Conservation (phyloP, 2,113 vertebrate species). For the Taurulus bubalis region DNA sequence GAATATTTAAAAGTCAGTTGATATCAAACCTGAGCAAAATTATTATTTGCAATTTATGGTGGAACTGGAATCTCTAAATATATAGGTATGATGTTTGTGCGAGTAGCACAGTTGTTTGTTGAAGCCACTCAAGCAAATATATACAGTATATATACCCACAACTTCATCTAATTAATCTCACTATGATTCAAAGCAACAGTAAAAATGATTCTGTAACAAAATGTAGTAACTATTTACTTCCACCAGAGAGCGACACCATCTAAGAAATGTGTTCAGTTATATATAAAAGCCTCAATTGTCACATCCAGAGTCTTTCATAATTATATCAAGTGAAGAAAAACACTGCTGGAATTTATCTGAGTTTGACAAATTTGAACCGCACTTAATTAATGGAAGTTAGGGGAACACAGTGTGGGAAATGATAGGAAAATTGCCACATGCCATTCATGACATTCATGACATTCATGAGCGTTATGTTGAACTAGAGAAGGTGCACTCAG, state of each 20-base stretch:
- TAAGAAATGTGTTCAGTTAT: background rate
- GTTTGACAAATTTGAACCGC: background rate
- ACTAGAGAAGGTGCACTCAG: background rate
- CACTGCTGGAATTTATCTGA: background rate
- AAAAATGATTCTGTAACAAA: background rate
- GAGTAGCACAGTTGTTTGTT: background rate
- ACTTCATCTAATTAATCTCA: background rate
- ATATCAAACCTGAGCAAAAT: background rate
- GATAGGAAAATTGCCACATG: background rate
- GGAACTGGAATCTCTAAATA: background rate
- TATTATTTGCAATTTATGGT: background rate
- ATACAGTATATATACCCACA: background rate
- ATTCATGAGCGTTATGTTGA: background rate
- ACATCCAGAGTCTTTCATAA: background rate
- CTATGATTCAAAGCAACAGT: background rate
- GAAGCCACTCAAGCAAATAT: too few relatives aligned
- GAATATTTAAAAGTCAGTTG: background rate
- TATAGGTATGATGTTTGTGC: background rate
- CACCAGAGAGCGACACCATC: conserved; percentile 47
- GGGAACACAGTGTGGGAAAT: background rate
- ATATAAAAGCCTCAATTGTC: background rate
- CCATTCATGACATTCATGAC: too few relatives aligned
- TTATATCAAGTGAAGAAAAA: background rate
- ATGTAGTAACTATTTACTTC: conserved; percentile 11
- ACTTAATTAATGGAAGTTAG: background rate